These are phyloP conservation scores for Apeltes quadracus DNA, from an alignment of 2,113 vertebrate genomes.

Conservation along the genomic window DNA sequence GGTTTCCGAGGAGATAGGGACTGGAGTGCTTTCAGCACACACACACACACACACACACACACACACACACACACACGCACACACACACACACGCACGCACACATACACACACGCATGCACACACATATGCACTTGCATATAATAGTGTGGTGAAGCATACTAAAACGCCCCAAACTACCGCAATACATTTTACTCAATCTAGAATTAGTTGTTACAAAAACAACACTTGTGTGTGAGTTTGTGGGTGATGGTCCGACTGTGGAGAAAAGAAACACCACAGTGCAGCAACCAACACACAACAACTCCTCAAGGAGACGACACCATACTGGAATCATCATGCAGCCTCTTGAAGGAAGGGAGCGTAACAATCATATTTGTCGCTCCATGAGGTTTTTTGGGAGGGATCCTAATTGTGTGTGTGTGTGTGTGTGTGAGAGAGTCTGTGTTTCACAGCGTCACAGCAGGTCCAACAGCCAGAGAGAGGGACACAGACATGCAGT, in stretches of 20 bases:
- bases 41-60: conserved; percentile 17
- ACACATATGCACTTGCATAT: conserved; percentile 9
- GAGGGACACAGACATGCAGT: neutral
- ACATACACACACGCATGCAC: conserved; percentile 11
- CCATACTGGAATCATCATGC: neutral
- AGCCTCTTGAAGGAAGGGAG: neutral
- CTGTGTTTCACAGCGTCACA: conserved; percentile 54
- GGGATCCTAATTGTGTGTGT: neutral
- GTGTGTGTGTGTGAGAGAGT: neutral
- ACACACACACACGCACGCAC: neutral
- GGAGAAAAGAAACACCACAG: neutral
- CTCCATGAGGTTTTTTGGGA: neutral
- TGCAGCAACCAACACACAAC: neutral
- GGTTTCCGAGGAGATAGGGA: conserved; percentile 72
- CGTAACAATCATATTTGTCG: neutral
- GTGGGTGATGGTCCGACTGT: neutral
- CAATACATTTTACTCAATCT: too few species aligned
- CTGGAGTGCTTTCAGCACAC: conserved; percentile 42
- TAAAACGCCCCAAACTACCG: conserved; percentile 1
- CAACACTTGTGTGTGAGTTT: neutral
- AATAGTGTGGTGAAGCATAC: conserved; percentile 28
- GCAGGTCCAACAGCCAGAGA: conserved; percentile 18
- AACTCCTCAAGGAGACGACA: conserved; percentile 4
- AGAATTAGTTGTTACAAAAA: neutral
- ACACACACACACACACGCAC: conserved; percentile 21